These are phyloP conservation scores for Ommatoiulus sabulosus DNA, from an alignment of 2,888 invertebrate species.

Conservation along the genomic window DNA sequence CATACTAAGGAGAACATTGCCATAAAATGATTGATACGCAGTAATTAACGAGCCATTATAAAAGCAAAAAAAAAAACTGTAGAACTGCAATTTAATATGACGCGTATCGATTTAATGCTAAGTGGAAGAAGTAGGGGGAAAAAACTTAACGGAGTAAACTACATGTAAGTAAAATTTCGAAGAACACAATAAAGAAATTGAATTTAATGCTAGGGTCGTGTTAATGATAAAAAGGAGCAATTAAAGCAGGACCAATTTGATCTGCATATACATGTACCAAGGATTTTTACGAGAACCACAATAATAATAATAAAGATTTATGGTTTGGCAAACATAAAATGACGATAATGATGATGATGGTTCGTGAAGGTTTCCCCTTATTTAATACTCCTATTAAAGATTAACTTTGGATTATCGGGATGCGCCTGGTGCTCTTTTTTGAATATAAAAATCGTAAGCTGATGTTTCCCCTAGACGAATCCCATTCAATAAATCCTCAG, in stretches of 20 bases:
- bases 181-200: neutral
- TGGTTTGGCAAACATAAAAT: conserved; percentile 6
- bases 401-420: conserved; percentile 1
- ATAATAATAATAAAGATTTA: conserved; percentile 27
- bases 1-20: neutral
- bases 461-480: neutral
- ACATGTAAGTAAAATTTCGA: neutral
- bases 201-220: conserved; percentile 11
- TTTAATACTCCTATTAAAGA: conserved; percentile 21
- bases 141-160: neutral
- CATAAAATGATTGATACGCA: neutral
- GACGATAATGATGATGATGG: neutral
- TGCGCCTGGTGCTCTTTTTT: neutral
- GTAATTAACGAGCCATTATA: conserved; percentile 6
- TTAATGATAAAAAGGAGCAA: neutral
- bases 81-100: neutral
- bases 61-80: neutral
- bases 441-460: neutral
- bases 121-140: neutral
- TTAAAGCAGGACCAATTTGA: neutral
- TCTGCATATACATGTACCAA: neutral
- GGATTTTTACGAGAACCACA: conserved; percentile 17
- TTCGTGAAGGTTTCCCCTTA: neutral
- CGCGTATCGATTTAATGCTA: neutral
- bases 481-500: neutral